A percentile compares a stretch with the other conserved stretches of the same genome.
Evolutionary conservation across 2,888 invertebrate genomes (phyloP).

Genomic region (Drosophila rellima): DNA sequence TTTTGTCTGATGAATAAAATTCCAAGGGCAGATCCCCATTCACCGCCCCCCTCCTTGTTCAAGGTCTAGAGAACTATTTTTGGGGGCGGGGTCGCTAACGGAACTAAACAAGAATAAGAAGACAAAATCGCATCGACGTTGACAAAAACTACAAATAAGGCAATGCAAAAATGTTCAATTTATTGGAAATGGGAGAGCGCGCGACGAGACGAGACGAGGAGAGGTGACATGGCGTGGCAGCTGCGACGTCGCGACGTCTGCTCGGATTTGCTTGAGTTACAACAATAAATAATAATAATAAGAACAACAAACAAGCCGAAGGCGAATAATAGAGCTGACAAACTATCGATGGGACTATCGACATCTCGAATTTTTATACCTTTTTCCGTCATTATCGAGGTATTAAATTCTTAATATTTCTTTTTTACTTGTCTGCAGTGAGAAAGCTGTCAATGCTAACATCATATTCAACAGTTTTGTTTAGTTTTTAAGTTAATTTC

Average conservation of each 20-base stretch:
- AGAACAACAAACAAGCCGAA: conserved; percentile 31
- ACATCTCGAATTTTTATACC: no score
- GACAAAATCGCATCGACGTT: conserved; percentile 49
- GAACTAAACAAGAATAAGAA: conserved; percentile 50
- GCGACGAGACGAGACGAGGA: conserved; percentile 7
- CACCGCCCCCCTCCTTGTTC: conserved; percentile 10
- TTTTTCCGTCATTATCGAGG: not conserved
- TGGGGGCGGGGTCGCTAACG: conserved; percentile 60
- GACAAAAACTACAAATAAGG: conserved; percentile 79
- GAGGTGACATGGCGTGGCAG: conserved; percentile 48
- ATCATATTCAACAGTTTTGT: not conserved
- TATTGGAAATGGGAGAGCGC: conserved; percentile 67
- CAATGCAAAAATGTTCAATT: conserved; percentile 73
- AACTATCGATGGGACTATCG: not conserved
- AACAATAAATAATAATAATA: conserved; percentile 60
- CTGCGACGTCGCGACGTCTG: conserved; percentile 74
- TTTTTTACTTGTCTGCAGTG: no score
- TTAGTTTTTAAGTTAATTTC: not conserved
- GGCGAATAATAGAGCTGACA: not conserved
- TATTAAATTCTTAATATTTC: no score
- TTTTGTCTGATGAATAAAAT: conserved; percentile 55
- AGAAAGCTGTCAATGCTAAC: not conserved
- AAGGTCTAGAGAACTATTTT: conserved; percentile 73
- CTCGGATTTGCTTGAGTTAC: conserved; percentile 76
- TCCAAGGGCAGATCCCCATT: conserved; percentile 57